These are phyloP conservation scores for Drosophila engyochracea DNA, from an alignment of 2,888 invertebrate species.

Conservation along the genomic window DNA sequence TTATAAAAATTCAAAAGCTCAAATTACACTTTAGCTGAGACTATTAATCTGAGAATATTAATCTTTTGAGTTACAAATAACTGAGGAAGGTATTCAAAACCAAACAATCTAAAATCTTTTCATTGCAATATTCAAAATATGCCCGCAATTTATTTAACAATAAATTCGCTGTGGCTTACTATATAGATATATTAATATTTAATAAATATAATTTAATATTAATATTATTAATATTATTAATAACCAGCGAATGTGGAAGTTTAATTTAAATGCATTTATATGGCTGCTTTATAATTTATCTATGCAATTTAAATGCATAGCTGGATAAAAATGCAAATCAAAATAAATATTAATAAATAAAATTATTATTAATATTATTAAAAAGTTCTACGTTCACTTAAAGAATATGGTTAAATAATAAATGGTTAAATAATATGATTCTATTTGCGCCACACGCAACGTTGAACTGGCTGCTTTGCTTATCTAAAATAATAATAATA, in stretches of 20 bases:
- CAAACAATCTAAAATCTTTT: background rate
- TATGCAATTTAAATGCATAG: too few relatives aligned
- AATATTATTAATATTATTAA: too few relatives aligned
- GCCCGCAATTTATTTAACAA: background rate
- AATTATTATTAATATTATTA: background rate
- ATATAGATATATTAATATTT: background rate
- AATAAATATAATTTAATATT: background rate
- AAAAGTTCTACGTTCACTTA: background rate
- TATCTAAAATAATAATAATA: background rate
- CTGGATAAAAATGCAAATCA: background rate
- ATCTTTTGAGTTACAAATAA: background rate
- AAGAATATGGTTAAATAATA: too few relatives aligned
- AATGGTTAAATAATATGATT: background rate
- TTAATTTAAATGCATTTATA: background rate
- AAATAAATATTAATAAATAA: background rate
- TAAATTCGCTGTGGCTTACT: background rate
- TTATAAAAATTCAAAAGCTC: rapidly evolving
- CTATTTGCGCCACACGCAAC: background rate
- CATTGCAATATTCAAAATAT: background rate
- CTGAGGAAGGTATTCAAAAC: rapidly evolving
- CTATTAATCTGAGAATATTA: background rate
- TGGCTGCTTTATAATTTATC: background rate
- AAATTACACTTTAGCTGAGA: background rate
- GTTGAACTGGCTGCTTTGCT: background rate
- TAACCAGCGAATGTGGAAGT: too few relatives aligned